Percentiles rank a stretch among this genome's conserved stretches.
These are phyloP conservation scores for Remorina albescens DNA, from an alignment of 2,797 vertebrate genomes.

Conservation along the genomic window DNA sequence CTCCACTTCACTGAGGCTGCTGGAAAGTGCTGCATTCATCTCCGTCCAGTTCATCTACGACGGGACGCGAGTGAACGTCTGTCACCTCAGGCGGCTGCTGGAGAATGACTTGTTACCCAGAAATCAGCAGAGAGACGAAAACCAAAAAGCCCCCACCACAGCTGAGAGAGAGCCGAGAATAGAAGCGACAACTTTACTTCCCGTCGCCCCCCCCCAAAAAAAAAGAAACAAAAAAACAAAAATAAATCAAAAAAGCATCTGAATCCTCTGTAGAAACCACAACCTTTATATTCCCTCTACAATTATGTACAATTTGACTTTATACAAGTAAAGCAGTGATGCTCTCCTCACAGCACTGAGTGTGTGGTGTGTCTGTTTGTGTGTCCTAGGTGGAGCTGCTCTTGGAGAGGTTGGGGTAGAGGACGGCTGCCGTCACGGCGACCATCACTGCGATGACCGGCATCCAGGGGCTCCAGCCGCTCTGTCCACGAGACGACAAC, in stretches of 20 bases:
- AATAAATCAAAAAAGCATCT: constrained; percentile 74
- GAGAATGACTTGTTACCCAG: constrained; percentile 28
- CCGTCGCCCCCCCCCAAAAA: constrained; percentile 85
- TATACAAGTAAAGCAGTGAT: constrained; percentile 94
- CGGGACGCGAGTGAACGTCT: neutral
- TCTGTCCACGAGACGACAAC: constrained; percentile 83
- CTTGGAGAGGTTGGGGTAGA: constrained; percentile 96
- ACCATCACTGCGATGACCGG: constrained; percentile 97
- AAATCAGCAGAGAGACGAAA: constrained; percentile 55
- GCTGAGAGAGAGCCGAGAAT: constrained; percentile 61
- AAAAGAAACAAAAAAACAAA: constrained; percentile 86
- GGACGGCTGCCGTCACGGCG: constrained; percentile 93
- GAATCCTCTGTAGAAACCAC: constrained; percentile 88
- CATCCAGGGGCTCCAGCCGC: constrained; percentile 96
- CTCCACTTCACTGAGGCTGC: no score
- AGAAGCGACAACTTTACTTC: constrained; percentile 80
- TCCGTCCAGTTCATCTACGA: no score
- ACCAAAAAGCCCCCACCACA: constrained; percentile 56
- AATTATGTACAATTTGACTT: constrained; percentile 95
- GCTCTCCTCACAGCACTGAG: constrained; percentile 73
- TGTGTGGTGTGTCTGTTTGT: constrained; percentile 63
- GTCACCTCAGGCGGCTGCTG: constrained; percentile 24
- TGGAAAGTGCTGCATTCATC: constrained; percentile 25
- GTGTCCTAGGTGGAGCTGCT: constrained; percentile 93
- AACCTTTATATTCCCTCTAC: constrained; percentile 93